Evolutionary conservation across 2,797 vertebrate genomes (phyloP).

Genomic region (Platyrinchus mystaceus): DNA sequence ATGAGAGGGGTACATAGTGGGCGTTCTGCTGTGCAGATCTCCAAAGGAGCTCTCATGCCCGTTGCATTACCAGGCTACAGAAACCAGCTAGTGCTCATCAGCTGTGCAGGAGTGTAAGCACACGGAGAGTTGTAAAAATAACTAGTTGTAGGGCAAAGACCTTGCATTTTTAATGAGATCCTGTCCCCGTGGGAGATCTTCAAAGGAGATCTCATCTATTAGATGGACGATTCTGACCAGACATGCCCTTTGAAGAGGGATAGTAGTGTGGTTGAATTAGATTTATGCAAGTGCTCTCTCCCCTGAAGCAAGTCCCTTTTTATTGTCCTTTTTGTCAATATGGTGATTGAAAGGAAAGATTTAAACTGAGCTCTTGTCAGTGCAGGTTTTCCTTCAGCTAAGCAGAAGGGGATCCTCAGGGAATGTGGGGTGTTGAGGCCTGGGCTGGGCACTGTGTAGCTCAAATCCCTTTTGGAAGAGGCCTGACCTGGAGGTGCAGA

Average conservation of each 20-base stretch:
- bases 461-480: neutral
- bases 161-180: slow-evolving; percentile 62
- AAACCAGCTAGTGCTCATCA: slow-evolving; percentile 21
- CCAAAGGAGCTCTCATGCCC: slow-evolving; percentile 1
- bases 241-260: neutral
- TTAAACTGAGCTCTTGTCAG: neutral
- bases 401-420: neutral
- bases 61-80: slow-evolving; percentile 38
- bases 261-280: neutral
- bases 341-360: neutral
- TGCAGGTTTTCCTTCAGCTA: neutral
- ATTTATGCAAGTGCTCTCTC: neutral
- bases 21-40: neutral
- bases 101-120: slow-evolving; percentile 31
- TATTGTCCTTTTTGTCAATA: neutral
- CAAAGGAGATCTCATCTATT: slow-evolving; percentile 27
- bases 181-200: slow-evolving; percentile 12
- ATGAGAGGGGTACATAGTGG: neutral
- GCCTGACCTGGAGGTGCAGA: neutral
- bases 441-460: neutral
- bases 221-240: slow-evolving; percentile 1
- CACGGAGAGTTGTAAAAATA: slow-evolving; percentile 58
- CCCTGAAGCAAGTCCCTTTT: neutral
- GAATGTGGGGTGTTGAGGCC: neutral
- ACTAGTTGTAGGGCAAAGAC: slow-evolving; percentile 51